Base-by-base conservation (phyloP, 2,888 invertebrate species). In the Hirtodrosophila duncani region DNA sequence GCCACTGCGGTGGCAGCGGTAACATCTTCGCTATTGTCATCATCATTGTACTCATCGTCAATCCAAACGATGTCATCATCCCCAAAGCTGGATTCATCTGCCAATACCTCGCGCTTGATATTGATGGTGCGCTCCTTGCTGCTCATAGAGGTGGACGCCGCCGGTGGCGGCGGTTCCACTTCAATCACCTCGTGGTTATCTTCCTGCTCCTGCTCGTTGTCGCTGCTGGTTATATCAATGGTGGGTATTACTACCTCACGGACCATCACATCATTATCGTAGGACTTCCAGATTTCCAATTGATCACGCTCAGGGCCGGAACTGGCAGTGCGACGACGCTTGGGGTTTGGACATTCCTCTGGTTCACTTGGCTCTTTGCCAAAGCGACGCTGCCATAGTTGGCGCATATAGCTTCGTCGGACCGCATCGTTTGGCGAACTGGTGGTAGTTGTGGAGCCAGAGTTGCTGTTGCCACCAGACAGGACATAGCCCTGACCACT, bases 71-170 rank as follows among this genome's bases (percentile, higher is more conserved):
- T 86, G 1, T 85, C 84, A 23, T 71, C 81, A 3, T 82, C 71
- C 3, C 30, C 61, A 2, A 33, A 69, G 1, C 16, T 0, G 20
- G 63, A 46, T 30, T 72, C 81, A 14, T 84, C 85, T 42, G 83
- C 83, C 27, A 85, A 48, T 6, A 86, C 83, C 63, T 86, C 86
- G 2, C 83, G 64, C 49, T 86, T 86, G 4, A 87, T 86, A 14
- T 68, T 63, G 1, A 56, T 63, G 2, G 82, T 83, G 0, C 83
- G 75, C 38, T 83, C 79, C 16, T 74, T 67, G 10, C 69, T 60
- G 8, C 70, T 82, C 34, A 77, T 33, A n/a, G 17, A 2, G 16
- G 10, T 24, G 7, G n/a, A 3, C 5, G 8, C 13, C 3, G n/a
- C 3, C 27, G 0, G 2, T 26, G 38, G 3, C 7, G 4, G 5